Base-by-base conservation (phyloP, 2,888 invertebrate species). In the Drosophila kokeensis region DNA sequence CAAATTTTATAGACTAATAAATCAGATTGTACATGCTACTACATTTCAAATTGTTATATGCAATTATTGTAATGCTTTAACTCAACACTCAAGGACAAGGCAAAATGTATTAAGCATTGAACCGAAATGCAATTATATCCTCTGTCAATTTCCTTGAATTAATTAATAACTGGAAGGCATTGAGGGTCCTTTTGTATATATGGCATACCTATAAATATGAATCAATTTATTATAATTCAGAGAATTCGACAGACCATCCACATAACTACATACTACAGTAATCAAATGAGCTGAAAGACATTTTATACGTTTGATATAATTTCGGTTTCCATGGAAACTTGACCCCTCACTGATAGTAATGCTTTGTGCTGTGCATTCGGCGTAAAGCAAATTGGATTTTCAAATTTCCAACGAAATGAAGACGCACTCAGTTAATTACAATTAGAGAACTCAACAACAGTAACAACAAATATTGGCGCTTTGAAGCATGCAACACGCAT, bases 401-500 rank as follows among this genome's bases (percentile, higher is more conserved):
- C 1, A 38, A 55, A 38, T 29, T 38, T 55, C 27, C 11, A 55
- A 55, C 8, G n/a, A 55, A 38, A 2, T 24, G 27, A n/a, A 30
- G 29, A 54, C 27, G 24, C 18, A n/a, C 10, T 7, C 18, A 55
- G n/a, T 29, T 36, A 55, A 57, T 57, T 57, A 40, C 7, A 29
- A n/a, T 29, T 34, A 13, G 29, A 15, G n/a, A 32, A 24, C 30
- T 21, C 30, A 10, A 21, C 4, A 34, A 7, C 34, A 34, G 10
- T 24, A 8, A 24, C 5, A 18, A 36, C 36, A 38, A 38, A n/a
- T 27, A 45, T 24, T 24, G 45, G 15, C 18, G 29, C 57, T 15
- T 10, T n/a, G 30, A 30, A 30, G 30, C 30, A 32, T 42, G 55
- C 30, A 30, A 30, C 54, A 65, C 48, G 53, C 45, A 54, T 50